phyloP scores from a whole-genome alignment of 2,888 invertebrate species.

The Drosophila setosimentum region DNA sequence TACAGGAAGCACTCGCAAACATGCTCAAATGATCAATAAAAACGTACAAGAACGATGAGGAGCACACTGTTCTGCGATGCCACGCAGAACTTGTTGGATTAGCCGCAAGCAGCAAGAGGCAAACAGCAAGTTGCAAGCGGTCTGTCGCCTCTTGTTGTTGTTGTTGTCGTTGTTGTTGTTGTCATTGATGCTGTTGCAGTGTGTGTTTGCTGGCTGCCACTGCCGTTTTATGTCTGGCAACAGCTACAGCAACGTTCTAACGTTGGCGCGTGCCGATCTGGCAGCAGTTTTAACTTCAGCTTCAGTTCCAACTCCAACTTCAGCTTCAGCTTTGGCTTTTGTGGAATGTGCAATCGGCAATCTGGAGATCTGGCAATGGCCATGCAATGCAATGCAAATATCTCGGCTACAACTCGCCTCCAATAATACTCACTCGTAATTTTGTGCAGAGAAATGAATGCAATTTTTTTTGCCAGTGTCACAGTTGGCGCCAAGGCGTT shows the following conservation, averaged over 20 bases:
- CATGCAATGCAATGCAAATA: constrained; percentile 28
- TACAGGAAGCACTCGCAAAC: constrained; percentile 81
- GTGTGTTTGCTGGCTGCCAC: constrained; percentile 14
- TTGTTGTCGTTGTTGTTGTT: constrained; percentile 5
- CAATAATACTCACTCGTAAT: constrained; percentile 61
- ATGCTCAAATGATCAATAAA: constrained; percentile 81
- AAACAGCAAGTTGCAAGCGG: constrained; percentile 58
- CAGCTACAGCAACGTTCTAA: constrained; percentile 55
- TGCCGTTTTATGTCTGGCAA: constrained; percentile 22
- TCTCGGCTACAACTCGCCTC: constrained; percentile 36
- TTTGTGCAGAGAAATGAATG: constrained; percentile 76
- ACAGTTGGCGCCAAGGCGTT: constrained; percentile 83
- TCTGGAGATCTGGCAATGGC: constrained; percentile 53
- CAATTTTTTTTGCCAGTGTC: constrained; percentile 77
- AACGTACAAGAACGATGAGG: constrained; percentile 64
- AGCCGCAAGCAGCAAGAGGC: constrained; percentile 70
- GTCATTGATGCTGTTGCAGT: constrained; percentile 1
- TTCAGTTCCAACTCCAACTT: constrained; percentile 23
- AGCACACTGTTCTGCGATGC: constrained; percentile 46
- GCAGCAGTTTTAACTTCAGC: constrained; percentile 18
- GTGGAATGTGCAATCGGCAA: constrained; percentile 72
- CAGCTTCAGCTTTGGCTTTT: constrained; percentile 30
- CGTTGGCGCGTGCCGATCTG: constrained; percentile 74
- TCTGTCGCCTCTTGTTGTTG: constrained; percentile 28
- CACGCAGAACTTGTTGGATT: constrained; percentile 73